These are phyloP conservation scores for Cyprinodon tularosa DNA, from an alignment of 2,113 vertebrate species.

Conservation along the genomic window DNA sequence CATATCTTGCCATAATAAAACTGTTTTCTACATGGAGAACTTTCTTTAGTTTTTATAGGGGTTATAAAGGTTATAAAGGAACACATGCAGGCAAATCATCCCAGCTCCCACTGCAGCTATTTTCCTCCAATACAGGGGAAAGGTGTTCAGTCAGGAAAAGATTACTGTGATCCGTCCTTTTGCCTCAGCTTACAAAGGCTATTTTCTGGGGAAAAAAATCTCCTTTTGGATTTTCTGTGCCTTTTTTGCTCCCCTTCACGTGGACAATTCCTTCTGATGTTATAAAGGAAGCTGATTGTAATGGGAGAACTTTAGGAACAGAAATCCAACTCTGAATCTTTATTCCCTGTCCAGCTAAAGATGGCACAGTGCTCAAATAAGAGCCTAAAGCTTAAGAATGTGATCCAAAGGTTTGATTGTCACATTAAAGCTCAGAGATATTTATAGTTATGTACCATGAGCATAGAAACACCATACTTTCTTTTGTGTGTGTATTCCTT, in stretches of 20 bases:
- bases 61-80: constrained; percentile 47
- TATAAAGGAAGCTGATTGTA: constrained; percentile 1
- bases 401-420: constrained; percentile 26
- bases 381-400: constrained; percentile 23
- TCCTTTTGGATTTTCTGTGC: constrained; percentile 14
- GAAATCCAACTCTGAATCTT: constrained; percentile 16
- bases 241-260: background rate
- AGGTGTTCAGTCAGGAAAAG: constrained; percentile 31
- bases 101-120: constrained; percentile 53
- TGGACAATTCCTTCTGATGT: background rate
- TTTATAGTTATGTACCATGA: constrained; percentile 46
- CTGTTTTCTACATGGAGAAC: constrained; percentile 45
- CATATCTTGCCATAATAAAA: constrained; percentile 42
- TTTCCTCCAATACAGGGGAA: constrained; percentile 31
- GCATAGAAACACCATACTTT: constrained; percentile 24
- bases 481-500: constrained; percentile 51
- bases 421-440: constrained; percentile 49
- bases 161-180: background rate
- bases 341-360: constrained; percentile 10
- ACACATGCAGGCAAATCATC: constrained; percentile 33
- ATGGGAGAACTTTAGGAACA: background rate
- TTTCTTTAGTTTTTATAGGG: constrained; percentile 60
- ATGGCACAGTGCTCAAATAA: constrained; percentile 21
- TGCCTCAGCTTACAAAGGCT: background rate
- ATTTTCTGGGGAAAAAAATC: background rate